Percentiles rank a stretch among this genome's conserved stretches.
These are phyloP conservation scores for Clistopyga incitator DNA, from an alignment of 2,888 invertebrate species.

Conservation along the genomic window DNA sequence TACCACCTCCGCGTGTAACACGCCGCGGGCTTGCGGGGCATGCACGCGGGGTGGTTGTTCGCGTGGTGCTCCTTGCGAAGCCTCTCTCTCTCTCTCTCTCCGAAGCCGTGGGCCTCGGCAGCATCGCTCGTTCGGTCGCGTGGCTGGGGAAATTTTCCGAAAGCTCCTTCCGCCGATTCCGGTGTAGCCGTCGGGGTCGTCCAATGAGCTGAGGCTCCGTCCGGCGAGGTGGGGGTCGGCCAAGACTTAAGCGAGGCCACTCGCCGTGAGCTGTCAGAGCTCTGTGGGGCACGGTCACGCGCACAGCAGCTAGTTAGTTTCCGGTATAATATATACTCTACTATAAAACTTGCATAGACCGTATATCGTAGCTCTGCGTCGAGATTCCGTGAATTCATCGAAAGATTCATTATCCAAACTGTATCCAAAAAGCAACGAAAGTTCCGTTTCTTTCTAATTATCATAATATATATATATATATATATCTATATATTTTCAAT, in stretches of 20 bases:
- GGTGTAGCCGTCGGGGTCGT: slow-evolving; percentile 71
- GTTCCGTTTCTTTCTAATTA: neutral
- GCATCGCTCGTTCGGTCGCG: slow-evolving; percentile 67
- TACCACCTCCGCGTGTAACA: slow-evolving; percentile 56
- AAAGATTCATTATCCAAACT: slow-evolving; percentile 6
- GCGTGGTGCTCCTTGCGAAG: slow-evolving; percentile 33
- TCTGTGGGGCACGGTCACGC: slow-evolving; percentile 84
- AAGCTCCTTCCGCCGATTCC: slow-evolving; percentile 81
- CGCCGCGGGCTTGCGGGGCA: slow-evolving; percentile 51
- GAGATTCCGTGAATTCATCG: slow-evolving; percentile 46
- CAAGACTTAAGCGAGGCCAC: slow-evolving; percentile 84
- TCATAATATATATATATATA: no score
- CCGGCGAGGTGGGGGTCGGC: slow-evolving; percentile 80
- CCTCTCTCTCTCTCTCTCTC: slow-evolving; percentile 35
- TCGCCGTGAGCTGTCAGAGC: slow-evolving; percentile 84
- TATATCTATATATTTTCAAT: neutral
- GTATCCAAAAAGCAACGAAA: neutral
- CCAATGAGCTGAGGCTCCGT: slow-evolving; percentile 79
- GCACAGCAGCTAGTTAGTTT: slow-evolving; percentile 76
- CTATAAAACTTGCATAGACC: neutral
- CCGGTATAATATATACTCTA: slow-evolving; percentile 62
- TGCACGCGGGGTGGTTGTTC: slow-evolving; percentile 63
- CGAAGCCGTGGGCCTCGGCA: slow-evolving; percentile 54
- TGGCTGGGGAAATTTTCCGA: slow-evolving; percentile 81
- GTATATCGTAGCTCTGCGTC: slow-evolving; percentile 57